Percentiles rank a stretch among this genome's conserved stretches.
These are phyloP conservation scores for Danaus chrysippus DNA, from an alignment of 2,888 invertebrate species.

Conservation along the genomic window DNA sequence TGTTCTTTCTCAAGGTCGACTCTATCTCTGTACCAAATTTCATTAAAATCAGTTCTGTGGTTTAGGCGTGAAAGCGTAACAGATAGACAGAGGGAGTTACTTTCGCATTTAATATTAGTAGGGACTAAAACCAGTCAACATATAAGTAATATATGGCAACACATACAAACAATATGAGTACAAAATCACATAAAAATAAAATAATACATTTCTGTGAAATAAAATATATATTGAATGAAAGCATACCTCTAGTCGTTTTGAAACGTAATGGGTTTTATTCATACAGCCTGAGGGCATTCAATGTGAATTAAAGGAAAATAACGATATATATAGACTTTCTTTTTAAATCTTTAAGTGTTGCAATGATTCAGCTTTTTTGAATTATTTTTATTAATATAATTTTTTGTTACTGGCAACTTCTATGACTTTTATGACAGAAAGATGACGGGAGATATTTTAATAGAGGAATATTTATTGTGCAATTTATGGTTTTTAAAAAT, in stretches of 20 bases:
- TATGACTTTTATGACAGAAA: not conserved
- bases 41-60: too few relatives aligned
- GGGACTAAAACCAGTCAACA: too few relatives aligned
- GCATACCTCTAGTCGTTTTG: constrained; percentile 21
- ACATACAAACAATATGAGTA: too few relatives aligned
- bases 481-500: too few relatives aligned
- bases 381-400: not conserved
- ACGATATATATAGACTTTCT: constrained; percentile 16
- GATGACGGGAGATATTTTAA: too few relatives aligned
- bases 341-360: constrained; percentile 12
- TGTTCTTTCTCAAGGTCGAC: too few relatives aligned
- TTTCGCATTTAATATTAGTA: too few relatives aligned
- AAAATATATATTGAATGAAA: constrained; percentile 26
- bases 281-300: constrained; percentile 19
- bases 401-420: not conserved
- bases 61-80: too few relatives aligned
- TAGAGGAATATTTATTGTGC: too few relatives aligned
- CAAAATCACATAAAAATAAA: not conserved
- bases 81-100: too few relatives aligned
- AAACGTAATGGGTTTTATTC: constrained; percentile 24
- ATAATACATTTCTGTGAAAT: constrained; percentile 13
- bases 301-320: constrained; percentile 14
- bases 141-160: too few relatives aligned
- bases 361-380: constrained; percentile 6
- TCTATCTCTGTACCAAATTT: too few relatives aligned